Evolutionary conservation across 1,140 invertebrate genomes (phyloP), one percentile per base, ranked within the genome.

Genomic region (Sogatella furcifera): DNA sequence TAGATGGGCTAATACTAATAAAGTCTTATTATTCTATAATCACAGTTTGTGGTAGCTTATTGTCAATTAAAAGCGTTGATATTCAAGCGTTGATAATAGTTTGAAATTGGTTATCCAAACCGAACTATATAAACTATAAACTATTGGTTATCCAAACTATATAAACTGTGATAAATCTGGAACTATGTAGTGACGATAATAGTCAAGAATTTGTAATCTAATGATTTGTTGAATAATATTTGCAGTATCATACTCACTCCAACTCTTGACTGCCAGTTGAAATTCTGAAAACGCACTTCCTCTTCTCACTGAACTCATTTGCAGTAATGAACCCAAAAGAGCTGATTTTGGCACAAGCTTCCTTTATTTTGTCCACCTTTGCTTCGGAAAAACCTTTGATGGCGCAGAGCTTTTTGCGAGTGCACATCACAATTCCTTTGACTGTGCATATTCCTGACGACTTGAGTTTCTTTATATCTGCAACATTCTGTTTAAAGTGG

Each of bases 301-400:
- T 76, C 68, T 82, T 81, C 61, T 85, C 84, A 68, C 80, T 80
- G 65, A 88, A 83, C 78, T 89, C 81, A 34, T 86, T 69, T 43
- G 86, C 88, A 44, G 88, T 90, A 57, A 89, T 74, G 73, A 91
- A 90, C 10, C 80, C 81, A 61, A 75, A 68, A 38, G 71, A 66
- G 62, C 73, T 68, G 68, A 82, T 68, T 78, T 88, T 80, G 67
- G 74, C 68, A 72, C 80, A 79, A 28, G 83, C 84, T 77, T 90
- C 88, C 74, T 89, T 90, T 38, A 92, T 89, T 77, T 90, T 89
- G 63, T 89, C 85, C 61, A 91, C 86, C 75, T 90, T 90, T 5
- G 81, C 82, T 68, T 90, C 86, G 34, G 86, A 88, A 65, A 90
- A 82, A 15, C 87, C 88, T 78, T 88, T 88, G 46, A 90, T 86